A percentile compares a stretch with the other conserved stretches of the same genome.
Evolutionary conservation across 2,888 invertebrate species (phyloP).

Genomic region (Hydriomena furcata): DNA sequence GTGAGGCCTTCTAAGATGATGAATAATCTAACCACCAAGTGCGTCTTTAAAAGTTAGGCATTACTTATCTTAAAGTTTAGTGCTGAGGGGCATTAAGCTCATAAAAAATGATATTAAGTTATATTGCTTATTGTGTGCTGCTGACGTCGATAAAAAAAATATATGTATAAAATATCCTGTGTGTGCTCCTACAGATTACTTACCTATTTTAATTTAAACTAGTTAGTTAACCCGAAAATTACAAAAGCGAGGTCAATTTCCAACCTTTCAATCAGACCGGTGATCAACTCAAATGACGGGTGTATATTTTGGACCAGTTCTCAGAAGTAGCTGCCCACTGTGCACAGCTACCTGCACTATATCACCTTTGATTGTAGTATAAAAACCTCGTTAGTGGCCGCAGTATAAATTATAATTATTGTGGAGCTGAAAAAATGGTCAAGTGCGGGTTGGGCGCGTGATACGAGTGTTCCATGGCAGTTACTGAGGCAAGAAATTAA

Average conservation of each 20-base stretch:
- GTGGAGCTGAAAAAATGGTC: constrained; percentile 6
- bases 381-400: constrained; percentile 71
- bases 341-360: constrained; percentile 34
- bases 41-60: too few relatives aligned
- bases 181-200: too few relatives aligned
- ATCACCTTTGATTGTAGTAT: constrained; percentile 57
- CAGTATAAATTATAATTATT: constrained; percentile 19
- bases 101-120: too few relatives aligned
- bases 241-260: constrained; percentile 37
- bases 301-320: constrained; percentile 39
- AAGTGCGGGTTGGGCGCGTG: neutral
- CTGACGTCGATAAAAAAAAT: too few relatives aligned
- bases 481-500: too few relatives aligned
- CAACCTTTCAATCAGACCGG: constrained; percentile 53
- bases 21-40: too few relatives aligned
- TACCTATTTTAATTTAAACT: too few relatives aligned
- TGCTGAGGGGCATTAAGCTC: too few relatives aligned
- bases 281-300: constrained; percentile 49
- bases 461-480: neutral
- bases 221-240: constrained; percentile 12
- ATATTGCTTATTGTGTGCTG: too few relatives aligned
- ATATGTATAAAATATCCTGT: too few relatives aligned
- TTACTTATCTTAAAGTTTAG: too few relatives aligned
- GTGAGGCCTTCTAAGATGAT: too few relatives aligned
- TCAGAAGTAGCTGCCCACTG: constrained; percentile 36